phyloP scores from a whole-genome alignment of 1,140 invertebrate genomes.

The Thaumatotibia leucotreta region DNA sequence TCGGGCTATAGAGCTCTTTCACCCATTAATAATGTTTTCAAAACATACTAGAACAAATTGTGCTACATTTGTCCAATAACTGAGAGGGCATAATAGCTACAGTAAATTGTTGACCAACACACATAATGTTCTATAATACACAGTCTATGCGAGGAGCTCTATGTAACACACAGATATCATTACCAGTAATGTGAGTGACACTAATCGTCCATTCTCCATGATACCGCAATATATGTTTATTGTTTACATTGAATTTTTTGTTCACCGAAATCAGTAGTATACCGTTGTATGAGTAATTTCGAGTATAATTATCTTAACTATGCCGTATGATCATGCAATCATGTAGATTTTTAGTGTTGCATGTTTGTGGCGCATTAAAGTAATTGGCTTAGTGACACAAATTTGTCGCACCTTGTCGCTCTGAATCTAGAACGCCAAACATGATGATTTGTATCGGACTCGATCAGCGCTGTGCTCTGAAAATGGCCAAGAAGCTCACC shows the following conservation, averaged over 20 bases:
- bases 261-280: constrained; percentile 22
- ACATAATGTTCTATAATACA: neutral
- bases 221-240: constrained; percentile 22
- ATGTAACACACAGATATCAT: constrained; percentile 36
- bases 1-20: no score
- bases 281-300: constrained; percentile 34
- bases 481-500: constrained; percentile 26
- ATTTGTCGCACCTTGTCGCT: constrained; percentile 7
- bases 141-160: constrained; percentile 17
- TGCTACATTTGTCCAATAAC: no score
- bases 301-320: constrained; percentile 35
- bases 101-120: no score
- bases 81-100: no score
- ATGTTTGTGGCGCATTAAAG: constrained; percentile 28
- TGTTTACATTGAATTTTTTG: constrained; percentile 44
- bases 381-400: constrained; percentile 16
- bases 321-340: constrained; percentile 18
- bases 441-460: constrained; percentile 15
- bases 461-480: constrained; percentile 16
- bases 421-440: constrained; percentile 16
- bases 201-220: constrained; percentile 36
- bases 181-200: constrained; percentile 45
- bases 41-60: no score
- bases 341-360: constrained; percentile 19
- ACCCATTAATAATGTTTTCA: no score